These are phyloP conservation scores for Patella vulgata DNA, from an alignment of 1,140 invertebrate genomes.

Conservation along the genomic window DNA sequence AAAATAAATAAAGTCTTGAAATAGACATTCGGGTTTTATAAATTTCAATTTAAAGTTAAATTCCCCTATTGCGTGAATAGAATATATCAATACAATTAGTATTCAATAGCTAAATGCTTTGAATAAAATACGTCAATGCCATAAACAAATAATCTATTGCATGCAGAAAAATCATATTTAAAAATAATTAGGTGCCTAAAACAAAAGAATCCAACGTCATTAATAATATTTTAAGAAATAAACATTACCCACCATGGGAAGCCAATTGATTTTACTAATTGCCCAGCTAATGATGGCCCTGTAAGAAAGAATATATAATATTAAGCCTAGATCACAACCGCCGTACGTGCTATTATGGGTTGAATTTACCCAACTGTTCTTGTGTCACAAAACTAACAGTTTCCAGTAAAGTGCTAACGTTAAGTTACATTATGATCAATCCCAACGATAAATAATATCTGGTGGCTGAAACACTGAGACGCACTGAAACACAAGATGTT, in stretches of 20 bases:
- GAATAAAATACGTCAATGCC: not conserved
- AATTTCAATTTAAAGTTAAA: not conserved
- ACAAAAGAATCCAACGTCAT: not conserved
- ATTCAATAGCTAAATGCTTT: not conserved
- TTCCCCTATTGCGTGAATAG: too few species aligned
- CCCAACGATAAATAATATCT: too few species aligned
- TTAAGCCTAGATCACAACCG: not conserved
- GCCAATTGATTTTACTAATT: conserved; percentile 87
- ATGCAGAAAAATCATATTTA: not conserved
- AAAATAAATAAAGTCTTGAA: conserved; percentile 7
- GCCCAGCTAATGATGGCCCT: conserved; percentile 58
- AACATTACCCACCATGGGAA: conserved; percentile 78
- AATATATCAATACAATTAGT: not conserved
- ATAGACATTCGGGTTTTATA: not conserved
- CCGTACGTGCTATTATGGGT: too few species aligned
- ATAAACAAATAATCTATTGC: not conserved
- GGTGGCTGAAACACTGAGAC: too few species aligned
- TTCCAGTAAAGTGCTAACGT: not conserved
- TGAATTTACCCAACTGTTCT: too few species aligned
- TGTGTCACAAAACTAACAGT: not conserved
- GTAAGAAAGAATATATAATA: conserved; percentile 8
- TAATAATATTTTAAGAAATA: too few species aligned
- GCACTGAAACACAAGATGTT: too few species aligned
- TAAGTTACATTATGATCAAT: not conserved
- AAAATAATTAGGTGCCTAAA: not conserved